These are phyloP conservation scores for Lasiommata megera DNA, from an alignment of 2,888 invertebrate genomes.

Conservation along the genomic window DNA sequence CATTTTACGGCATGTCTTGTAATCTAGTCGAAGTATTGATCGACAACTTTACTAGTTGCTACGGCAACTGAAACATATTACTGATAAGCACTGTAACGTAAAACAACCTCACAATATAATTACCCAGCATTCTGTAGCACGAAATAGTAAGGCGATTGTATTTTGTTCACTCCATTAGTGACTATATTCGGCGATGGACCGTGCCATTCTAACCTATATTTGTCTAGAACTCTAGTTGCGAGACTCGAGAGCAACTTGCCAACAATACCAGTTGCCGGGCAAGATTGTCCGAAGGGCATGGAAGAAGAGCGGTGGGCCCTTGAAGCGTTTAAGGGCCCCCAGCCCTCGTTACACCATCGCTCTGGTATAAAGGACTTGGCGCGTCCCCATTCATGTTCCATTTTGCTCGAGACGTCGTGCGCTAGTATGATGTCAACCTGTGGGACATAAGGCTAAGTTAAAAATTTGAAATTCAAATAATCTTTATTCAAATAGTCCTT, in stretches of 20 bases:
- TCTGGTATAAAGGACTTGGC: slow-evolving; percentile 68
- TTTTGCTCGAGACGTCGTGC: slow-evolving; percentile 65
- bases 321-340: slow-evolving; percentile 58
- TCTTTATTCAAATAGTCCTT: too few relatives aligned
- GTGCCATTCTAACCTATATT: slow-evolving; percentile 73
- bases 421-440: slow-evolving; percentile 74
- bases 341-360: slow-evolving; percentile 62
- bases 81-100: not conserved
- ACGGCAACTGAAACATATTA: too few relatives aligned
- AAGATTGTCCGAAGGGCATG: slow-evolving; percentile 63
- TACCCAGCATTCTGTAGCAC: slow-evolving; percentile 61
- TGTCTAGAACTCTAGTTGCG: slow-evolving; percentile 54
- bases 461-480: too few relatives aligned
- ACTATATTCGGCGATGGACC: slow-evolving; percentile 56
- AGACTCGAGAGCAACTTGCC: slow-evolving; percentile 56
- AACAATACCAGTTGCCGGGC: slow-evolving; percentile 60
- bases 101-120: not conserved
- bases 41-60: too few relatives aligned
- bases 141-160: slow-evolving; percentile 67
- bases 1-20: too few relatives aligned
- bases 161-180: slow-evolving; percentile 60
- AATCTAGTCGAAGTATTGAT: too few relatives aligned
- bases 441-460: not conserved
- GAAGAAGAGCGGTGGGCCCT: slow-evolving; percentile 61
- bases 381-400: slow-evolving; percentile 64